Conservation (phyloP, 2,113 vertebrate species). For the Scomber colias region DNA sequence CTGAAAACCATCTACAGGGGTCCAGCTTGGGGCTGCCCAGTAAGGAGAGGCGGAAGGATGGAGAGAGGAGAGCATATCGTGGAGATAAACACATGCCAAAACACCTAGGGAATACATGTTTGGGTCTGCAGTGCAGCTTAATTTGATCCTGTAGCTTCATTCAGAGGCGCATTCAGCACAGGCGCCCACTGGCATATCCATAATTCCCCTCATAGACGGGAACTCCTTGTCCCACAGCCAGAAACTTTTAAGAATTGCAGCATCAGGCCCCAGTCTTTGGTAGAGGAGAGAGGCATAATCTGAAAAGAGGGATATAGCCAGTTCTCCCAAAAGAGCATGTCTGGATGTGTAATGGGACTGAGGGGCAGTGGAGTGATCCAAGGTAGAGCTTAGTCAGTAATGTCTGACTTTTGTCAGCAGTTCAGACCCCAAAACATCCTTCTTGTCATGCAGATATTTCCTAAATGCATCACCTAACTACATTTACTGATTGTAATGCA, state of each 20-base stretch:
- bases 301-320: conserved; percentile 36
- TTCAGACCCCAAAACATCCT: conserved; percentile 21
- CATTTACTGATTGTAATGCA: conserved; percentile 45
- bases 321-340: neutral
- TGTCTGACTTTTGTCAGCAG: conserved; percentile 43
- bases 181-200: conserved; percentile 40
- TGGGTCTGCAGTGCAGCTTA: conserved; percentile 67
- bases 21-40: conserved; percentile 60
- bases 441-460: conserved; percentile 12
- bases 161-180: conserved; percentile 42
- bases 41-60: conserved; percentile 14
- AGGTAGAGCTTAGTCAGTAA: conserved; percentile 25
- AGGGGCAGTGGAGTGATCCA: conserved; percentile 11
- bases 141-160: conserved; percentile 68
- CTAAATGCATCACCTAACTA: conserved; percentile 42
- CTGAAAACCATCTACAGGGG: conserved; percentile 44
- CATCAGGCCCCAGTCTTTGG: conserved; percentile 12
- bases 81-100: conserved; percentile 62
- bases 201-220: conserved; percentile 53
- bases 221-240: conserved; percentile 25
- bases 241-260: conserved; percentile 57
- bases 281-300: conserved; percentile 11
- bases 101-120: conserved; percentile 55
- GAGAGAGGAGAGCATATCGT: conserved; percentile 25
- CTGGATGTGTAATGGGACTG: conserved; percentile 28